A percentile compares a stretch with the other conserved stretches of the same genome.
These are phyloP conservation scores for Brachyptera putata DNA, from an alignment of 2,888 invertebrate species.

Conservation along the genomic window DNA sequence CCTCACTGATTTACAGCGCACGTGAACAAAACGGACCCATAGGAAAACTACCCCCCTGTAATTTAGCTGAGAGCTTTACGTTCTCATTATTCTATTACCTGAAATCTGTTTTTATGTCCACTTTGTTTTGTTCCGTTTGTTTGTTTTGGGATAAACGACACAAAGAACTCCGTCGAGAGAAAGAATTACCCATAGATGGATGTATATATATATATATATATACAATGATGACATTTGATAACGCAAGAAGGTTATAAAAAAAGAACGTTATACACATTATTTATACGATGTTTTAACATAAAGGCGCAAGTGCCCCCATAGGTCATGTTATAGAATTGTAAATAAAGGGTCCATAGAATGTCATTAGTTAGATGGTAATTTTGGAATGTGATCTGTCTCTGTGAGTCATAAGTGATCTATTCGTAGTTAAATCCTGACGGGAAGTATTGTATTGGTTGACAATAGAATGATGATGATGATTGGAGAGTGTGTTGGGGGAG, in stretches of 20 bases:
- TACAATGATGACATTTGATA: conserved; percentile 6
- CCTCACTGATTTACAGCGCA: not conserved
- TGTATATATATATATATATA: not conserved
- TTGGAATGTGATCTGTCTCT: conserved; percentile 8
- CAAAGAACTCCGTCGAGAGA: no score
- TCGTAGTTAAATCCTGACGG: not conserved
- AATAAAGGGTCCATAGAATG: not conserved
- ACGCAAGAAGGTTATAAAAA: not conserved
- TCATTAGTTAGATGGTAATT: conserved; percentile 10
- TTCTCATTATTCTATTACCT: no score
- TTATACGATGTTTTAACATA: not conserved
- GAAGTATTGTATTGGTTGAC: not conserved
- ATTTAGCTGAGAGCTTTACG: no score
- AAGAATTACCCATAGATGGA: no score
- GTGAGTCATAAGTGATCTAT: not conserved
- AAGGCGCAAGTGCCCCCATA: not conserved
- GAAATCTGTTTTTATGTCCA: no score
- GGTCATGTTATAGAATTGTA: not conserved
- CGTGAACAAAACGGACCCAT: not conserved
- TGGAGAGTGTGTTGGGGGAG: not conserved
- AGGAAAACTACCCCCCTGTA: not conserved
- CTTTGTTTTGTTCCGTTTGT: not conserved
- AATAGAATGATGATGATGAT: not conserved
- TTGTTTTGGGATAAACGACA: not conserved
- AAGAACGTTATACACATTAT: not conserved